Evolutionary conservation across 2,797 vertebrate genomes (phyloP).

Genomic region (Eupleurogrammus muticus): DNA sequence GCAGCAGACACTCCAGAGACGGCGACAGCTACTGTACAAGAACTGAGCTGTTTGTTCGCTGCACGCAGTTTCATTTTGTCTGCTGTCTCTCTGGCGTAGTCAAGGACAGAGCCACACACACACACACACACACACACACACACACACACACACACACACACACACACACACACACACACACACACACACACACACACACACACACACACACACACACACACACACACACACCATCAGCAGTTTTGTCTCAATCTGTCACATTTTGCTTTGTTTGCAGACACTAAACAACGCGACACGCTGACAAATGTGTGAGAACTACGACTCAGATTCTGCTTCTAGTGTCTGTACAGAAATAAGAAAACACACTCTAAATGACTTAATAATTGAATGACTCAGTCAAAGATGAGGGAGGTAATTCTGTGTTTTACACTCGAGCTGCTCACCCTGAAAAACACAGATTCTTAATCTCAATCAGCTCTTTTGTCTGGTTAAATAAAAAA

Average conservation of each 20-base stretch:
- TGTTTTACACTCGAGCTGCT: no score
- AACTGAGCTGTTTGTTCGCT: slow-evolving; percentile 20
- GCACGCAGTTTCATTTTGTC: slow-evolving; percentile 39
- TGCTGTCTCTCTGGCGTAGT: slow-evolving; percentile 13
- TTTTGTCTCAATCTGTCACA: background rate
- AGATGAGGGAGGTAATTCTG: no score
- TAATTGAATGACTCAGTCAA: no score
- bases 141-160: background rate
- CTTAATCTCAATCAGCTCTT: no score
- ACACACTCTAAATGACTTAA: no score
- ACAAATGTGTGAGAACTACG: background rate
- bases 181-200: slow-evolving; percentile 10
- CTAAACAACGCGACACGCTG: background rate
- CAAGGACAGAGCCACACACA: background rate
- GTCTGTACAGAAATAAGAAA: no score
- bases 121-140: no score
- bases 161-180: slow-evolving; percentile 1
- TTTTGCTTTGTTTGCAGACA: background rate
- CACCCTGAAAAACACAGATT: no score
- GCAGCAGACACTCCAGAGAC: slow-evolving; percentile 72
- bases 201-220: background rate
- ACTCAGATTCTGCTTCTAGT: background rate
- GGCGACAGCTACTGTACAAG: no score
- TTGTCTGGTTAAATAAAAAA: no score
- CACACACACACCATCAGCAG: background rate